Evolutionary conservation across 2,113 vertebrate species (phyloP).

Genomic region (Gobio gobio): DNA sequence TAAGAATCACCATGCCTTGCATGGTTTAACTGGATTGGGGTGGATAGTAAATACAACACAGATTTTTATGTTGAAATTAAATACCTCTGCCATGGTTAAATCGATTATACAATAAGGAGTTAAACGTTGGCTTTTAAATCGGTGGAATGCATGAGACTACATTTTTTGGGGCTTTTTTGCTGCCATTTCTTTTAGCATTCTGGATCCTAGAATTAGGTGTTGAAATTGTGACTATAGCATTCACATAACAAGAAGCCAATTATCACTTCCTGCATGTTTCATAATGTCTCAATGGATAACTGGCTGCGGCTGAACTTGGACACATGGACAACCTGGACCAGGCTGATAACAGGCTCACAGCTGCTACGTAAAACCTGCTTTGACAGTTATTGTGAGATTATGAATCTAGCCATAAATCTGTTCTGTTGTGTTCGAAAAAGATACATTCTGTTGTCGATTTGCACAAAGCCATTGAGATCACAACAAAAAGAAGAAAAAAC

Average conservation of each 20-base stretch:
- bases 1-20: background rate
- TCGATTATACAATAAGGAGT: too few species aligned
- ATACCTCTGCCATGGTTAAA: background rate
- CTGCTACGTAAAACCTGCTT: conserved; percentile 5
- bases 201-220: background rate
- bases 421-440: background rate
- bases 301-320: conserved; percentile 26
- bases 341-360: conserved; percentile 38
- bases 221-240: conserved; percentile 19
- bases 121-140: background rate
- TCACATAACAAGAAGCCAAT: background rate
- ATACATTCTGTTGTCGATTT: background rate
- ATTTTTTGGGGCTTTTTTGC: background rate
- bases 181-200: background rate
- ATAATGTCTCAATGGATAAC: conserved; percentile 8
- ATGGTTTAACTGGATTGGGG: background rate
- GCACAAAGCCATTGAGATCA: background rate
- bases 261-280: conserved; percentile 13
- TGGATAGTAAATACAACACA: background rate
- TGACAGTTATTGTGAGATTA: conserved; percentile 31
- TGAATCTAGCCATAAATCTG: conserved; percentile 9
- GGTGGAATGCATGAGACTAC: background rate
- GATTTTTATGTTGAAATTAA: background rate
- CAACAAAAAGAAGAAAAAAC: background rate
- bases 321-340: conserved; percentile 19